A percentile compares a stretch with the other conserved stretches of the same genome.
phyloP scores from a whole-genome alignment of 2,113 vertebrate genomes.

The Caranx melampygus region DNA sequence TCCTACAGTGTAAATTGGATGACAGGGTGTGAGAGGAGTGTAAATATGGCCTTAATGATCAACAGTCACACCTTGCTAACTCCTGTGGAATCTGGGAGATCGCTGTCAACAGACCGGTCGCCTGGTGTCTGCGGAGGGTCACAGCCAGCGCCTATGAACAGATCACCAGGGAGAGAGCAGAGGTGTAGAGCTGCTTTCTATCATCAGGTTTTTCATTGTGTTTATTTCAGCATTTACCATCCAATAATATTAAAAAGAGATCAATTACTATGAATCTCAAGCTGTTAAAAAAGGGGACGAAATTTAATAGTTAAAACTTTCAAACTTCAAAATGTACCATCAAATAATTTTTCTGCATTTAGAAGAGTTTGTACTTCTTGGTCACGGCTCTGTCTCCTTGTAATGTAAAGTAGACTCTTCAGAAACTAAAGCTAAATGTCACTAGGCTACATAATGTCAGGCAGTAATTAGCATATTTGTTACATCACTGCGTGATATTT shows the following conservation, averaged over 20 bases:
- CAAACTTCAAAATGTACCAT: too few relatives aligned
- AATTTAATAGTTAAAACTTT: not conserved
- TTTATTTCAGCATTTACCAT: not conserved
- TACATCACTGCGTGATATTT: too few relatives aligned
- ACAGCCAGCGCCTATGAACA: conserved; percentile 35
- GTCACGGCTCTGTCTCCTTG: too few relatives aligned
- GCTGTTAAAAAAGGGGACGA: not conserved
- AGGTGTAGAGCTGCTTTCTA: not conserved
- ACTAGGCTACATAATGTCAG: too few relatives aligned
- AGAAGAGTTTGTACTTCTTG: too few relatives aligned
- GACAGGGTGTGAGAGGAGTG: conserved; percentile 21
- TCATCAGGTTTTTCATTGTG: not conserved
- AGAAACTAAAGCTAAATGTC: too few relatives aligned
- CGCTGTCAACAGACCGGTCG: conserved; percentile 37
- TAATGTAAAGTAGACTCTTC: too few relatives aligned
- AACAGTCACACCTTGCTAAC: conserved; percentile 63
- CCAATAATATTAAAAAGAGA: not conserved
- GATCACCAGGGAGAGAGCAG: conserved; percentile 20
- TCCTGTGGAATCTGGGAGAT: conserved; percentile 64
- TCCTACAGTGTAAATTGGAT: conserved; percentile 25
- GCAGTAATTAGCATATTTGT: too few relatives aligned
- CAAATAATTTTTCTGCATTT: too few relatives aligned
- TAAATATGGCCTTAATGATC: conserved; percentile 32
- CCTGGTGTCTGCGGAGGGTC: conserved; percentile 26
- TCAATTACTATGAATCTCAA: not conserved